Evolutionary conservation across 23 tunicate genomes (phyloP).

Genomic region (Halocynthia roretzi): DNA sequence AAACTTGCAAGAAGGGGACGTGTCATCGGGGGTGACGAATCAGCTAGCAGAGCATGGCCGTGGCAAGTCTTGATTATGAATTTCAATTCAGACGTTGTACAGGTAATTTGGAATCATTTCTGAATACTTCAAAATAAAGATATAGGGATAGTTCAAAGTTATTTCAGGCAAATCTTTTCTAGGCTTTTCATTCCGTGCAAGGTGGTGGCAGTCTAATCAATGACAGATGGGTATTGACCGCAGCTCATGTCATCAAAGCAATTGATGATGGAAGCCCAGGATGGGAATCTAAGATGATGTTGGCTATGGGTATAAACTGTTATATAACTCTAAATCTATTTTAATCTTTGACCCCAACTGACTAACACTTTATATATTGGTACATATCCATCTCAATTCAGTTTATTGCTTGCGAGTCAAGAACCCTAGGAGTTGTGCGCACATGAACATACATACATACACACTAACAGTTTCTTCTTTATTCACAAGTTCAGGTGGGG

Average conservation of each 20-base stretch:
- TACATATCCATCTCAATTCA: not conserved
- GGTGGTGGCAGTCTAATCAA: slow-evolving; percentile 52
- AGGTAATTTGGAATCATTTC: not conserved
- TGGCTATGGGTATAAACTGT: too few relatives aligned
- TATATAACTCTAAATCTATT: too few relatives aligned
- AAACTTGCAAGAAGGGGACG: slow-evolving; percentile 40
- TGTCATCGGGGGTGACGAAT: slow-evolving; percentile 31
- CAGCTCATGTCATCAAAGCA: slow-evolving; percentile 27
- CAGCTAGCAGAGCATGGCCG: slow-evolving; percentile 58
- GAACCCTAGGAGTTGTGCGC: too few relatives aligned
- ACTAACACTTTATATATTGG: not conserved
- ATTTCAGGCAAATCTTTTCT: not conserved
- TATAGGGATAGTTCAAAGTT: not conserved
- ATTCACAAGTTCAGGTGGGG: too few relatives aligned
- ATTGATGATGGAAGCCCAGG: not conserved
- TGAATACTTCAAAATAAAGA: not conserved
- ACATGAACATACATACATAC: too few relatives aligned
- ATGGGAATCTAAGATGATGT: not conserved
- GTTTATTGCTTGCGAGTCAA: not conserved
- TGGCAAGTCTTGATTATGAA: slow-evolving; percentile 51
- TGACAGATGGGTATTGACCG: slow-evolving; percentile 41
- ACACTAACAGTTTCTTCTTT: too few relatives aligned
- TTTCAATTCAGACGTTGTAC: not conserved
- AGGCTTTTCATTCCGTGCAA: slow-evolving; percentile 18
- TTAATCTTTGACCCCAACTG: not conserved